These are phyloP conservation scores for Zootoca vivipara DNA, from an alignment of 2,113 vertebrate genomes.

Conservation along the genomic window DNA sequence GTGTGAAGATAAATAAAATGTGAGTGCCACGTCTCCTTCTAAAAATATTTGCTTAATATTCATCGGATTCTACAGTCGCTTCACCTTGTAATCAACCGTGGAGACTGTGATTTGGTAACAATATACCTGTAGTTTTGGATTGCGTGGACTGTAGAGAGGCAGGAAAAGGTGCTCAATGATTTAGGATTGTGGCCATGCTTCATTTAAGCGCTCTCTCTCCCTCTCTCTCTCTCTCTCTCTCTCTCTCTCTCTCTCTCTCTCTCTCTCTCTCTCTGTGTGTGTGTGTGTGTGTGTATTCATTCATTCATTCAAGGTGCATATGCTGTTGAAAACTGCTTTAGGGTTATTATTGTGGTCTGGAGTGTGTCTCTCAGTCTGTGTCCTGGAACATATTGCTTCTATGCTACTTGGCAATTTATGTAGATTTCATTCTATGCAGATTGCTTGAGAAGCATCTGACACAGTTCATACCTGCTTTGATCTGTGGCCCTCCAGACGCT, in stretches of 20 bases:
- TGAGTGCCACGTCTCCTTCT: constrained; percentile 17
- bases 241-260: no score
- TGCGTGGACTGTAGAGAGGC: neutral
- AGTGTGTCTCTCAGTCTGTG: neutral
- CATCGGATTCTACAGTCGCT: neutral
- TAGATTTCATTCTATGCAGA: neutral
- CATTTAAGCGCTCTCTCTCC: no score
- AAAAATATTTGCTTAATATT: constrained; percentile 35
- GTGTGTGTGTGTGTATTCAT: no score
- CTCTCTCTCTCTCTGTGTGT: no score
- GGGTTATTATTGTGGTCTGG: neutral
- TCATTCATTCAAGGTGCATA: neutral
- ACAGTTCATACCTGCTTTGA: no score
- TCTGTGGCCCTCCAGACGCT: no score
- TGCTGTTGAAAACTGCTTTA: neutral
- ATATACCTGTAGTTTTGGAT: neutral
- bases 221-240: no score
- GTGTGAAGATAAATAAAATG: constrained; percentile 37
- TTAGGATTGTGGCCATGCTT: neutral
- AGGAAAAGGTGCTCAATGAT: neutral
- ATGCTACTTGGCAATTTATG: neutral
- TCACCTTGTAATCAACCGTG: neutral
- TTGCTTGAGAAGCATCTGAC: neutral
- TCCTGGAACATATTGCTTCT: neutral
- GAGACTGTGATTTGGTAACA: neutral